These are phyloP conservation scores for Trichoplusia ni DNA, from an alignment of 1,140 invertebrate species.

Conservation along the genomic window DNA sequence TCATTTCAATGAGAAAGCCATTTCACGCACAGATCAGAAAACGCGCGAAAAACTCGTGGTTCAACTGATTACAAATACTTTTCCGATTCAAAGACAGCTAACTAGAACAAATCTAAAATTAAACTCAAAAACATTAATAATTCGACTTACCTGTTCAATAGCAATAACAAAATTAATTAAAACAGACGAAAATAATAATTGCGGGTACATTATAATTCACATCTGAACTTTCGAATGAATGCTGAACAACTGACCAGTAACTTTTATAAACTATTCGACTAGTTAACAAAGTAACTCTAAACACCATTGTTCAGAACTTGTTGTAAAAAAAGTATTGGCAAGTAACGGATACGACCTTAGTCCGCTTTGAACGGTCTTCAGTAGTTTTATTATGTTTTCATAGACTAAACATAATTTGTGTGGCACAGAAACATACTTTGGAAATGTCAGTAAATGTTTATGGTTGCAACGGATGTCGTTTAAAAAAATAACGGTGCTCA, in stretches of 20 bases:
- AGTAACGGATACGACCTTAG: conserved; percentile 17
- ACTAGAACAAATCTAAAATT: too few species aligned
- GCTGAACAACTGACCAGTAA: neutral
- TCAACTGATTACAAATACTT: too few species aligned
- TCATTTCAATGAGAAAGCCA: too few species aligned
- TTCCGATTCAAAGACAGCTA: too few species aligned
- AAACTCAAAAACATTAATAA: neutral
- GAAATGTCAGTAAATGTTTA: neutral
- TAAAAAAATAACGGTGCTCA: neutral
- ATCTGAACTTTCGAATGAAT: conserved; percentile 18
- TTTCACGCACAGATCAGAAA: too few species aligned
- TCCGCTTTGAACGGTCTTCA: neutral
- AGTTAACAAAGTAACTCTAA: conserved; percentile 35
- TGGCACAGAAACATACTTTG: conserved; percentile 11
- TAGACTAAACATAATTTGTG: neutral
- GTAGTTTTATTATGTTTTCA: conserved; percentile 5
- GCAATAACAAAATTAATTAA: conserved; percentile 2
- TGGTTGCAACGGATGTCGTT: neutral
- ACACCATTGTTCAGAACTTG: conserved; percentile 38
- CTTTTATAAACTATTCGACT: conserved; percentile 39
- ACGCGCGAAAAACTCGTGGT: too few species aligned
- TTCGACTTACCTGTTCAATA: neutral
- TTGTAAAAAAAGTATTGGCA: conserved; percentile 27
- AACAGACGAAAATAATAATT: neutral
- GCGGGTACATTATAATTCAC: conserved; percentile 4